phyloP scores from a whole-genome alignment of 2,797 vertebrate genomes.

The Pangasius larnaudii region DNA sequence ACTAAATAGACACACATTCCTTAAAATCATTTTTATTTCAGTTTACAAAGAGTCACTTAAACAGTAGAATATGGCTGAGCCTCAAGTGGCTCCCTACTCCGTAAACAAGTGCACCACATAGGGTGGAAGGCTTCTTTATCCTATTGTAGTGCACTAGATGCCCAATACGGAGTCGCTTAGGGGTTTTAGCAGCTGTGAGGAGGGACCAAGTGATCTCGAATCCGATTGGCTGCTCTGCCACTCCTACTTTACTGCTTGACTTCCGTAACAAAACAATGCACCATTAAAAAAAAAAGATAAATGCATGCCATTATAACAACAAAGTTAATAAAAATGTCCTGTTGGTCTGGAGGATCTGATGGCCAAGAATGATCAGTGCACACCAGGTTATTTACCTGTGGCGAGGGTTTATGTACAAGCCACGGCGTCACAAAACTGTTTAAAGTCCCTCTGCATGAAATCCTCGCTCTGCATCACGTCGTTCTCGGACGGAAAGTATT shows the following conservation, averaged over 20 bases:
- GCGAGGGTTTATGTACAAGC: constrained; percentile 47
- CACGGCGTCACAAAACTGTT: constrained; percentile 82
- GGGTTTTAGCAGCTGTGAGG: no score
- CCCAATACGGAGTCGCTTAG: background rate
- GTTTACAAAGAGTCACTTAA: background rate
- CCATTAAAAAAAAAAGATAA: background rate
- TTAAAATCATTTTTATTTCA: constrained; percentile 12
- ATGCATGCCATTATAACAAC: background rate
- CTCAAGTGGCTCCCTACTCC: background rate
- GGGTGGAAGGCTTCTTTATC: background rate
- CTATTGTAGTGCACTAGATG: constrained; percentile 5
- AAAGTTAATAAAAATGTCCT: background rate
- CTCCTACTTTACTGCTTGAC: constrained; percentile 66
- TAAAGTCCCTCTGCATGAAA: constrained; percentile 89
- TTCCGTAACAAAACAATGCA: constrained; percentile 55
- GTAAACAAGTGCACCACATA: background rate
- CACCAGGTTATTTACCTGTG: constrained; percentile 38
- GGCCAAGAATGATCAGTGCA: background rate
- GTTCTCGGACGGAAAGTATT: constrained; percentile 86
- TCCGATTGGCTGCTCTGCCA: constrained; percentile 71
- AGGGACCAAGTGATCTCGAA: constrained; percentile 43
- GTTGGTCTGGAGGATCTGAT: background rate
- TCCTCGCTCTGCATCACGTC: constrained; percentile 85
- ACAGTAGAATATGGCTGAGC: background rate
- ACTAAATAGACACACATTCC: background rate